These are phyloP conservation scores for Druon quercuslanigerum DNA, from an alignment of 1,140 invertebrate genomes.

Conservation along the genomic window DNA sequence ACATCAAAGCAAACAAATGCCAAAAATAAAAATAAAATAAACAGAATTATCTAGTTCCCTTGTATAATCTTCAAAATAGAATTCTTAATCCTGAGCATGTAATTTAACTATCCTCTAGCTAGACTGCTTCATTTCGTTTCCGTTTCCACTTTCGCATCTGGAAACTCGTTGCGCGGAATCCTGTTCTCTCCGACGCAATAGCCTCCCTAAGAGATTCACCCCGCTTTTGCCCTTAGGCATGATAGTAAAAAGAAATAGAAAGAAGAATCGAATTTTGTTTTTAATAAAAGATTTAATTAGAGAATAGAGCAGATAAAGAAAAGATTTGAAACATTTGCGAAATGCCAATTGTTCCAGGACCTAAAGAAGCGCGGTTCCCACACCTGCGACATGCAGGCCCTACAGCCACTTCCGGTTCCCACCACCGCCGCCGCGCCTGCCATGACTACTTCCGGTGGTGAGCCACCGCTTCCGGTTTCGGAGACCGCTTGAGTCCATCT, in stretches of 20 bases:
- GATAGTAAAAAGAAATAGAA: conserved; percentile 15
- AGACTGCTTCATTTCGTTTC: neutral
- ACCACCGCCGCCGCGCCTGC: conserved; percentile 67
- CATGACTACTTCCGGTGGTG: conserved; percentile 72
- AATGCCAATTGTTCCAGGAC: conserved; percentile 75
- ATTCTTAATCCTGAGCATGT: neutral
- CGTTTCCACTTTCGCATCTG: neutral
- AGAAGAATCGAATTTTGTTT: conserved; percentile 33
- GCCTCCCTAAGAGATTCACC: neutral
- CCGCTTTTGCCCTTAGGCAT: conserved; percentile 12
- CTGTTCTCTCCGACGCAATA: conserved; percentile 35
- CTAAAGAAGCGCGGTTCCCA: conserved; percentile 76
- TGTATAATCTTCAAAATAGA: neutral
- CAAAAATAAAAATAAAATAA: neutral
- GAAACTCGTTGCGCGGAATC: conserved; percentile 32
- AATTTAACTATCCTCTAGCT: conserved; percentile 11
- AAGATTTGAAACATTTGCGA: conserved; percentile 68
- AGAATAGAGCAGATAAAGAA: conserved; percentile 33
- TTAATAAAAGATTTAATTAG: conserved; percentile 33
- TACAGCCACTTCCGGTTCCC: conserved; percentile 74
- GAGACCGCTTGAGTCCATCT: conserved; percentile 73
- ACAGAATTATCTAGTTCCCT: neutral
- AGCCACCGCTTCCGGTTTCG: conserved; percentile 70
- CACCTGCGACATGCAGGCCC: conserved; percentile 75
- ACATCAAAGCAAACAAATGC: no score